A percentile compares a stretch with the other conserved stretches of the same genome.
Evolutionary conservation across 2,113 vertebrate species (phyloP).

Genomic region (Deroptyus accipitrinus): DNA sequence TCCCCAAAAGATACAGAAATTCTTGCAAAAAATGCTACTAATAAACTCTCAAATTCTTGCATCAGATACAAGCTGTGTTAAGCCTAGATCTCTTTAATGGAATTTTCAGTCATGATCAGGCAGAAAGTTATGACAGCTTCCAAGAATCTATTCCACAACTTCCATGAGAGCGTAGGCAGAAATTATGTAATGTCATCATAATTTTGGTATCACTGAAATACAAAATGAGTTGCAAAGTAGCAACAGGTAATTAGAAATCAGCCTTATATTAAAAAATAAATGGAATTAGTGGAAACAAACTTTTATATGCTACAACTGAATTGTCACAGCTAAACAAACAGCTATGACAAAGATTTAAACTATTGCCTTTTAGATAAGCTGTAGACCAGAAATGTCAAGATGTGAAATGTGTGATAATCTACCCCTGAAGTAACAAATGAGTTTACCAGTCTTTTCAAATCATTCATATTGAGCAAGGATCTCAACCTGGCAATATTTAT

Average conservation of each 20-base stretch:
- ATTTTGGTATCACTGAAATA: background rate
- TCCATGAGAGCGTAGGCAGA: background rate
- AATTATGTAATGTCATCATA: background rate
- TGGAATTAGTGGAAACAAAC: background rate
- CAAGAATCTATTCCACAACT: background rate
- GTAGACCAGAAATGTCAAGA: background rate
- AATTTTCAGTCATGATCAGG: background rate
- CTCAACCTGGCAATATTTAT: background rate
- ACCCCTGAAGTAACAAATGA: background rate
- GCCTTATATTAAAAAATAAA: background rate
- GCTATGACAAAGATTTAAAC: background rate
- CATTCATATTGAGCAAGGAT: background rate
- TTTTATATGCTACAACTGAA: background rate
- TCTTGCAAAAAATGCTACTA: background rate
- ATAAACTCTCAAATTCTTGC: background rate
- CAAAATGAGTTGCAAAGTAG: background rate
- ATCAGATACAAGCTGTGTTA: background rate
- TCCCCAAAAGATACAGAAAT: background rate
- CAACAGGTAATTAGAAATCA: background rate
- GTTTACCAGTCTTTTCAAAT: constrained; percentile 9
- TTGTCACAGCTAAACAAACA: background rate
- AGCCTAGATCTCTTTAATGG: background rate
- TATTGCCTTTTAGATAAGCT: background rate
- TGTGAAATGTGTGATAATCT: background rate
- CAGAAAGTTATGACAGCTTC: background rate